Evolutionary conservation across 2,888 invertebrate genomes (phyloP), one percentile per base, ranked within the genome.

Genomic region (Archips xylosteana): DNA sequence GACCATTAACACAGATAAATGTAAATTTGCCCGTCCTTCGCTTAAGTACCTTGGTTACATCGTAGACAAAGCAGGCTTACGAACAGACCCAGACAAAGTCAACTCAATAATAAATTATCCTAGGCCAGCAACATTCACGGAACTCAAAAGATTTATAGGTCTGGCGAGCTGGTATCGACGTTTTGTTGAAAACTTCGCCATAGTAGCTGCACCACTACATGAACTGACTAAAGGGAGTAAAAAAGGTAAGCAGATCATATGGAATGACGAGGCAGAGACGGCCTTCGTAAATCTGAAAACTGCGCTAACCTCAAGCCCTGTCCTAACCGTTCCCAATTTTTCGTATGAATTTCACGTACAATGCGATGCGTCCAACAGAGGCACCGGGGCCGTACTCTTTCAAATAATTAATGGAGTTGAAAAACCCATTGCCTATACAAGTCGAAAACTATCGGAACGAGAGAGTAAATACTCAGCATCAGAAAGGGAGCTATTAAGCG

Each of bases 381-480:
- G 75, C 12, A 70, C 73, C 4, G 72, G 73, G 15, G 73, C 67
- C 0, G 64, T 64, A 10, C 9, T 64, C 2, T 64, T 49, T 6
- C 64, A 64, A 8, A 64, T 49, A 8, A 49, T 13, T 32, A 36
- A 34, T 2, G 49, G 49, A 4, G 47, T 2, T 0, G 64, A 64
- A 2, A 49, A n/a, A n/a, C n/a, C n/a, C n/a, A n/a, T n/a, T n/a
- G n/a, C n/a, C n/a, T n/a, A n/a, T n/a, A n/a, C n/a, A 64, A 64
- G 64, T 12, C 2, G 64, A 8, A 64, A 64, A n/a, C 15, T 62
- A 2, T 42, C 8, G 15, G 61, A 62, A 9, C 13, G 61, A 15
- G 61, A 62, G n/a, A n/a, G 49, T 6, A 47, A 42, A 34, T 64
- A 64, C 13, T 64, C 64, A 9, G 49, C 64, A 2, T 64, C 64